Evolutionary conservation across 2,113 vertebrate species (phyloP).

Genomic region (Rhegmatorhina hoffmannsi): DNA sequence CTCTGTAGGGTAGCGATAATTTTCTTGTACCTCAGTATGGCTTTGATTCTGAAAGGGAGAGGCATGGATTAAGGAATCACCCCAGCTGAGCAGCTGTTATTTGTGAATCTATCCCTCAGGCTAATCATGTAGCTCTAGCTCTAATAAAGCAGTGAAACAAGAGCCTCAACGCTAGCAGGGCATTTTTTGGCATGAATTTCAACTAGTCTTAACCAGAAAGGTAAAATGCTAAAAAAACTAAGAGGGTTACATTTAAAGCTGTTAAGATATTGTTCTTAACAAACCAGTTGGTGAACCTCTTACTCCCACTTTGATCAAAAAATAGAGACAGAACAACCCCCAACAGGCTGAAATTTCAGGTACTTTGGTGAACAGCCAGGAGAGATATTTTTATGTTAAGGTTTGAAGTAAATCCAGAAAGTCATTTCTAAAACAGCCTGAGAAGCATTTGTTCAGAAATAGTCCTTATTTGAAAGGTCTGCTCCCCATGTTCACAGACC

Average conservation of each 20-base stretch:
- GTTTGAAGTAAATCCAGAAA: conserved; percentile 4
- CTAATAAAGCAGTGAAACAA: conserved; percentile 46
- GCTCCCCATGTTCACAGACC: not conserved
- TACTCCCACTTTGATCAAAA: not conserved
- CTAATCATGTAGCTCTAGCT: conserved; percentile 25
- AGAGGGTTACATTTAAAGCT: not conserved
- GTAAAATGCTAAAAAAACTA: not conserved
- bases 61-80: conserved; percentile 47
- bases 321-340: not conserved
- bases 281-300: not conserved
- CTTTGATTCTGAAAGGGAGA: conserved; percentile 47
- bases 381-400: not conserved
- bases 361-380: not conserved
- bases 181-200: conserved; percentile 14
- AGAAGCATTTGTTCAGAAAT: not conserved
- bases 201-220: not conserved
- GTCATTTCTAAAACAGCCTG: not conserved
- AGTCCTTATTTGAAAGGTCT: not conserved
- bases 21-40: not conserved
- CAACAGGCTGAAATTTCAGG: not conserved
- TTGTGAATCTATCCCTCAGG: conserved; percentile 47
- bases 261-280: not conserved
- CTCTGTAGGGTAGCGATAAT: conserved; percentile 30
- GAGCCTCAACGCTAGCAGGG: conserved; percentile 1
- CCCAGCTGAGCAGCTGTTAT: conserved; percentile 51